Conservation (phyloP, 2,797 vertebrate genomes). For the Lithobates sylvaticus region DNA sequence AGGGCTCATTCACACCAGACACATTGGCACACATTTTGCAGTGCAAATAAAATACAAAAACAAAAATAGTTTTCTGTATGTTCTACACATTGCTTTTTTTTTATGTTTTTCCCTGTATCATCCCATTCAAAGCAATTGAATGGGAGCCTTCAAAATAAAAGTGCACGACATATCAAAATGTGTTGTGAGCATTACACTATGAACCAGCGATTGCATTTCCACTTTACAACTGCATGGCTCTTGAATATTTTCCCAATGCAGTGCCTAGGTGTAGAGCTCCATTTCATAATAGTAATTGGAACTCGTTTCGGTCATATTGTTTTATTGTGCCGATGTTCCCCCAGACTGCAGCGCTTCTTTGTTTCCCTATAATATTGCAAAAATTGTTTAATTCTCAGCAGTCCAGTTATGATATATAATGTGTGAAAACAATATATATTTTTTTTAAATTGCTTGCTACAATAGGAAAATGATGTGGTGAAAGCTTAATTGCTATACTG, state of each 20-base stretch:
- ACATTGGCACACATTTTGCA: too few relatives aligned
- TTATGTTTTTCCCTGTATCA: too few relatives aligned
- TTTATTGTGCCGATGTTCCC: not conserved
- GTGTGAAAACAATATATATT: not conserved
- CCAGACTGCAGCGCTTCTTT: not conserved
- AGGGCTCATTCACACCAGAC: too few relatives aligned
- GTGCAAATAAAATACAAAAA: too few relatives aligned
- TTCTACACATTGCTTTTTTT: too few relatives aligned
- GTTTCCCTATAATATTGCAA: not conserved
- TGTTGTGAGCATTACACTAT: too few relatives aligned
- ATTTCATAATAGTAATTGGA: slow-evolving; percentile 9
- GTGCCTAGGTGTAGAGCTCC: not conserved
- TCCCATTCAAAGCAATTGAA: too few relatives aligned
- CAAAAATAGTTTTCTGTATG: too few relatives aligned
- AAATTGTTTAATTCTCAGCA: not conserved
- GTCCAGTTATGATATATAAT: not conserved
- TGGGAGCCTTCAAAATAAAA: too few relatives aligned
- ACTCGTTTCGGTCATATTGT: not conserved
- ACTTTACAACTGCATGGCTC: not conserved
- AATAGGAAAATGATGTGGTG: not conserved
- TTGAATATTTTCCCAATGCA: not conserved
- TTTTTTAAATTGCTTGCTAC: not conserved
- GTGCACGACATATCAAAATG: too few relatives aligned
- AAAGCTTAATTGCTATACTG: not conserved
- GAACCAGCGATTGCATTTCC: not conserved